Base-by-base conservation (phyloP, 2,888 invertebrate species). In the Melieria crassipennis region DNA sequence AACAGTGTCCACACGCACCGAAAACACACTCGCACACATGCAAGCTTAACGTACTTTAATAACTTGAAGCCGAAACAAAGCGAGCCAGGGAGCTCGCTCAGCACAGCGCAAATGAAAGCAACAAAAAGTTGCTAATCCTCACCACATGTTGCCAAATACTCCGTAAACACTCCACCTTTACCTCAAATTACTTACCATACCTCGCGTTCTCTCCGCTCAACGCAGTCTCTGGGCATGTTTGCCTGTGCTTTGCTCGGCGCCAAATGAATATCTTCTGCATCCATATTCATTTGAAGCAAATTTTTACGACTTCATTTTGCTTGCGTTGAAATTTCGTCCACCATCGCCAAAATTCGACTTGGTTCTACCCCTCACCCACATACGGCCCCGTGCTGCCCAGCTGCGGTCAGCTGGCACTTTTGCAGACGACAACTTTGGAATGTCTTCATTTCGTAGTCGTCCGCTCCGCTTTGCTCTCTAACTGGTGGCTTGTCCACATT, bases 91-190 rank as follows among this genome's bases (percentile, higher is more conserved):
- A 57, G n/a, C n/a, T 7, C 3, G 16, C 10, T 7, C 9, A 11
- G 10, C 10, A 57, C 13, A 57, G 5, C n/a, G 16, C 5, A 7
- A 63, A 50, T 4, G 50, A 50, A 16, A 48, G 63, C 7, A 63
- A 50, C 42, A 56, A 63, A 56, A 69, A 63, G 43, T 65, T 65
- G 69, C 56, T 71, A 69, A 73, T 71, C 71, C 71, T 48, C 67
- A 45, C 65, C 16, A 62, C 65, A 50, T 69, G 73, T 71, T 50
- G 68, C 47, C 56, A 61, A 70, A 62, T 70, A 64, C 30, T 30
- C 3, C 30, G 2, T 30, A 30, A 30, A 30, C 30, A 64, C 65
- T 70, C 76, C 52, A 56, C 16, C 64, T 63, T 52, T 52, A 7
- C 11, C 5, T 7, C 30, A 30, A 30, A 30, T 1, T n/a, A n/a